Conservation (phyloP, 1,140 invertebrate genomes). For the Polypedilum vanderplanki region DNA sequence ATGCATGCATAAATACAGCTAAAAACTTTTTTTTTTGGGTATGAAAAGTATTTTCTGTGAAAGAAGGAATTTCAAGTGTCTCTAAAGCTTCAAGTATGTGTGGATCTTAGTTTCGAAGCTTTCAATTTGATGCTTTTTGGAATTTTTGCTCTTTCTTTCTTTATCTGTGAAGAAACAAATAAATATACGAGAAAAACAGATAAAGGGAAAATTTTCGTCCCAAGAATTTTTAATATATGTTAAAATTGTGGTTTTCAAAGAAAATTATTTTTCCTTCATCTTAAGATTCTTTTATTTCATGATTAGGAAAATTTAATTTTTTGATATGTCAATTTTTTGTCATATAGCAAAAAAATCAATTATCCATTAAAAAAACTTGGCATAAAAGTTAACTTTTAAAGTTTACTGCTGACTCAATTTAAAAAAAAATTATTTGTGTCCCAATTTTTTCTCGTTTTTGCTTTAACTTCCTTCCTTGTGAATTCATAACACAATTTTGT, state of each 20-base stretch:
- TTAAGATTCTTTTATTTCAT: too few species aligned
- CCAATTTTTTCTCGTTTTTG: neutral
- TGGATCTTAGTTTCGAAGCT: neutral
- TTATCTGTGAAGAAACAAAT: neutral
- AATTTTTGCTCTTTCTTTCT: neutral
- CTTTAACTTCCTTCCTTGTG: neutral
- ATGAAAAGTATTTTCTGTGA: too few species aligned
- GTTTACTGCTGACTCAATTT: too few species aligned
- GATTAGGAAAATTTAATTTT: too few species aligned
- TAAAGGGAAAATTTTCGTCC: neutral
- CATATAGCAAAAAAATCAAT: too few species aligned
- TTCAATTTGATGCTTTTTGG: conserved; percentile 2
- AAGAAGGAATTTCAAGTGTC: conserved; percentile 5
- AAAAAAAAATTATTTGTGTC: neutral
- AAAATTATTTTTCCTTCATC: neutral
- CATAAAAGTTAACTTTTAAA: too few species aligned
- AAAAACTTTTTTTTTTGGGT: neutral
- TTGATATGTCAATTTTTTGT: too few species aligned
- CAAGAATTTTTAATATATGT: neutral
- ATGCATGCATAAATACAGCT: neutral
- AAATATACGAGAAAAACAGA: neutral
- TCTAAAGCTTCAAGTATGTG: neutral
- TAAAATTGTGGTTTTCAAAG: neutral
- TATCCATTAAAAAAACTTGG: too few species aligned
- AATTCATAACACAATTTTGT: neutral